Conservation (phyloP, 1,140 invertebrate species). For the Nasonia giraulti region DNA sequence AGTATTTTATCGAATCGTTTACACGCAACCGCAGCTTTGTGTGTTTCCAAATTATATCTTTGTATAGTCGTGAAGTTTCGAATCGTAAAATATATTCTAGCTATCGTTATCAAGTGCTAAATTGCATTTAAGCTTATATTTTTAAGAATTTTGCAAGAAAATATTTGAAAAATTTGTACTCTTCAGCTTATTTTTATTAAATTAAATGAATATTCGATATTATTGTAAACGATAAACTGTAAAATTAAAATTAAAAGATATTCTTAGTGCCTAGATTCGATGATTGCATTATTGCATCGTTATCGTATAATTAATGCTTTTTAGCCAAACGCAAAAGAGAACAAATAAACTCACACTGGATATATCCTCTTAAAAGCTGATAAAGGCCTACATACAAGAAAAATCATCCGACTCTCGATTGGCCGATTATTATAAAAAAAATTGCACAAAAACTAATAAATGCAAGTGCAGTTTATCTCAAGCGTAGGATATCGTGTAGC, state of each 20-base stretch:
- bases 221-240: neutral
- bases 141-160: too few relatives aligned
- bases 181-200: too few relatives aligned
- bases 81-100: too few relatives aligned
- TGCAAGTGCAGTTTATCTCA: neutral
- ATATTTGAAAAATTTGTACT: too few relatives aligned
- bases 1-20: neutral
- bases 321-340: neutral
- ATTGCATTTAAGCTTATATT: too few relatives aligned
- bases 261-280: constrained; percentile 23
- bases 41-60: too few relatives aligned
- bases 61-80: too few relatives aligned
- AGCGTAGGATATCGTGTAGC: neutral
- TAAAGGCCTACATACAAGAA: neutral
- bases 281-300: neutral
- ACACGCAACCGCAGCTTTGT: too few relatives aligned
- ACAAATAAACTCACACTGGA: constrained; percentile 4
- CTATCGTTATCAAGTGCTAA: too few relatives aligned
- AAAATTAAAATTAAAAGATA: neutral
- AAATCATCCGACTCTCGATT: neutral
- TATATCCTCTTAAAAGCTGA: constrained; percentile 35
- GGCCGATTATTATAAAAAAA: neutral
- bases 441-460: constrained; percentile 13
- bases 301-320: constrained; percentile 16
- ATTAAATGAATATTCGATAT: too few relatives aligned